phyloP scores from a whole-genome alignment of 2,888 invertebrate genomes.

The Ephialtes manifestator region DNA sequence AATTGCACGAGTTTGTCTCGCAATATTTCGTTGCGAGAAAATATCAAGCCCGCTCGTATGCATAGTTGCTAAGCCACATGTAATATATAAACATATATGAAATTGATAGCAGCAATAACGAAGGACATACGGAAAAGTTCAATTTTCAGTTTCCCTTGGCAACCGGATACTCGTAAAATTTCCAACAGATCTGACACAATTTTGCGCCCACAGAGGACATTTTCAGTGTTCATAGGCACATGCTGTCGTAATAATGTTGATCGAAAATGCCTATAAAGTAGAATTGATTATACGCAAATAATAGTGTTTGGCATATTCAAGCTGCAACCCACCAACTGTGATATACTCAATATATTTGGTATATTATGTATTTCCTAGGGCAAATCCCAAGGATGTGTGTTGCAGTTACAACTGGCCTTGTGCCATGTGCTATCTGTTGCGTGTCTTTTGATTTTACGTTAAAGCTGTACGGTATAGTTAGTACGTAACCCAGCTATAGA shows the following conservation, averaged over 20 bases:
- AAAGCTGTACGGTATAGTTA: slow-evolving; percentile 11
- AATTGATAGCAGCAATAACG: background rate
- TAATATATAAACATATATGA: background rate
- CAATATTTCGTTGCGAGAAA: background rate
- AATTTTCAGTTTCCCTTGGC: slow-evolving; percentile 7
- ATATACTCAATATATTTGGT: slow-evolving; percentile 39
- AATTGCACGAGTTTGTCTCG: background rate
- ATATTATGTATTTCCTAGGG: slow-evolving; percentile 32
- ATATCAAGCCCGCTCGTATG: background rate
- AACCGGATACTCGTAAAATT: slow-evolving; percentile 34
- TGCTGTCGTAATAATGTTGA: slow-evolving; percentile 19
- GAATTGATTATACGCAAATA: slow-evolving; percentile 46
- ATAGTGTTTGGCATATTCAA: slow-evolving; percentile 33
- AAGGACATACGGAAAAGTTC: background rate
- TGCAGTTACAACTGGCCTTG: slow-evolving; percentile 62
- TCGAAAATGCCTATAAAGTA: slow-evolving; percentile 34
- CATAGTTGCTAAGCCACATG: background rate
- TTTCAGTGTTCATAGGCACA: background rate
- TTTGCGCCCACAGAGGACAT: background rate
- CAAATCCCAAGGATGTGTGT: slow-evolving; percentile 29
- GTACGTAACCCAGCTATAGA: slow-evolving; percentile 40
- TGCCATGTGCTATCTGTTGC: slow-evolving; percentile 72
- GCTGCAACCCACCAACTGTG: slow-evolving; percentile 15
- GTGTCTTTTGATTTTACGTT: slow-evolving; percentile 69
- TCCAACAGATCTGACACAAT: background rate